Conservation (phyloP, 2,797 vertebrate species). For the Rhinophrynus dorsalis region DNA sequence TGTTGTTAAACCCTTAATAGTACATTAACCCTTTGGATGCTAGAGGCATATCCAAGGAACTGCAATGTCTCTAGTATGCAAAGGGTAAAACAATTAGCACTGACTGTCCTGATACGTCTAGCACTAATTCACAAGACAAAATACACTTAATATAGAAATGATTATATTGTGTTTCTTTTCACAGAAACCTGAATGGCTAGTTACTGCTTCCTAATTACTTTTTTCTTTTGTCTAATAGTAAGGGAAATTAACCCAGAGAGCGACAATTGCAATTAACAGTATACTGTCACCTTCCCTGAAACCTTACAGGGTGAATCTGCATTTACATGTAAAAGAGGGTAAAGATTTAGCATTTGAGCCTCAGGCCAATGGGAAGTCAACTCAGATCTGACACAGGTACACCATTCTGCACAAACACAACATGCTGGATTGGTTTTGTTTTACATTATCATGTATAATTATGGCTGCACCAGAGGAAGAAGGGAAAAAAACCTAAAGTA, state of each 20-base stretch:
- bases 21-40: no score
- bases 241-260: constrained; percentile 48
- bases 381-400: constrained; percentile 31
- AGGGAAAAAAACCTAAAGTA: no score
- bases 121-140: constrained; percentile 26
- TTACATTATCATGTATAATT: constrained; percentile 40
- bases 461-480: not conserved
- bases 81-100: no score
- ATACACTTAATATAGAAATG: constrained; percentile 26
- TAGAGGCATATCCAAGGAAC: no score
- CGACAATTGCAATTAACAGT: constrained; percentile 47
- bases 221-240: constrained; percentile 40
- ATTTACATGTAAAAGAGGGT: constrained; percentile 24
- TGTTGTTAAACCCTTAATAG: no score
- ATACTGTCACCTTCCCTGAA: constrained; percentile 33
- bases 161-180: not conserved
- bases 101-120: constrained; percentile 17
- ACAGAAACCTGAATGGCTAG: not conserved
- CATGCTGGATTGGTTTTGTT: constrained; percentile 27
- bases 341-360: constrained; percentile 35
- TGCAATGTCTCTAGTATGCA: no score
- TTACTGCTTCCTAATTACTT: constrained; percentile 38
- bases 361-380: constrained; percentile 32
- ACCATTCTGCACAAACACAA: not conserved
- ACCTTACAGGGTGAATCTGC: constrained; percentile 29